Evolutionary conservation across 2,888 invertebrate species (phyloP), one percentile per base, ranked within the genome.

Genomic region (Parapristionchus giblindavisi): DNA sequence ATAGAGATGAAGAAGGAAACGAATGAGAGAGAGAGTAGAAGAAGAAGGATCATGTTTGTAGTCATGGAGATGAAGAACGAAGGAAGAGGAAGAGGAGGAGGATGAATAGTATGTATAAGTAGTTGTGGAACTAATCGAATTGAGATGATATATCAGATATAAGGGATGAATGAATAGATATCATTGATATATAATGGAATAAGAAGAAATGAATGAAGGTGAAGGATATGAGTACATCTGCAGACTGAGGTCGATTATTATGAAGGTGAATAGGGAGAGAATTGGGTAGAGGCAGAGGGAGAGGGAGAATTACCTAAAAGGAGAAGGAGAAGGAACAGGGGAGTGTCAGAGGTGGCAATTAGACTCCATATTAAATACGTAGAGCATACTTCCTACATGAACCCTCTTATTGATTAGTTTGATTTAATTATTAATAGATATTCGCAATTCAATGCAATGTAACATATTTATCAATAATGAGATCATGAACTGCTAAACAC

Each of bases 41-140:
- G 66, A 34, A 36, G 11, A 17, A 48, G 48, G 48, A n/a, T n/a
- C n/a, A n/a, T n/a, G 43, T 8, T 14, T 34, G 68, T 65, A 43
- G 63, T 65, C 63, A 65, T 65, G 63, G 63, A 65, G 63, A 43
- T 40, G 63, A 29, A 48, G 27, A 38, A 17, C 1, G 24, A n/a
- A 34, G 61, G 38, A 24, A 29, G 63, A 14, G 43, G 63, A 65
- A 65, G 43, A 65, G 29, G 43, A 43, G 63, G 43, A 65, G 24
- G 29, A 48, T n/a, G 29, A 17, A 11, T n/a, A n/a, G 36, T 8
- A 43, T 43, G 43, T 17, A 43, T 17, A 43, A 17, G 11, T 17
- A 14, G 43, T 17, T 17, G 17, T 17, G 43, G 43, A 17, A 17
- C 43, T 14, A 43, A 43, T 43, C 17, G 43, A 8, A 43, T 17